Evolutionary conservation across 1,140 invertebrate species (phyloP), one percentile per base, ranked within the genome.

Genomic region (Ostrea edulis): DNA sequence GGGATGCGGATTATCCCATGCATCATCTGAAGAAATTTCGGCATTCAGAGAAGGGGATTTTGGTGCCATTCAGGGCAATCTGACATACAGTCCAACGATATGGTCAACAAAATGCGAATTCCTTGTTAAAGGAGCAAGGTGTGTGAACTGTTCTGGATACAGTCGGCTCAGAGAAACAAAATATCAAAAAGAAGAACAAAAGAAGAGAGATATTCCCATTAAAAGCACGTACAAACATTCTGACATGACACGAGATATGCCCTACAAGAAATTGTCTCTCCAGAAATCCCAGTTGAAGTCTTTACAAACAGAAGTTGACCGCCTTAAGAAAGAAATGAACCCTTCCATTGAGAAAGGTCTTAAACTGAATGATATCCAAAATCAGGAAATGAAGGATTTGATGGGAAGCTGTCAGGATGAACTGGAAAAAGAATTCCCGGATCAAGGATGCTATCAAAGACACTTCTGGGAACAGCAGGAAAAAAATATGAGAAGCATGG

Each of bases 31-130:
- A 35, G 53, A 55, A 35, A 25, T 85, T 62, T 58, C n/a, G 8
- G 85, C 62, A 44, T 86, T 52, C 35, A 20, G 85, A 25, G 85
- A 86, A 52, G 65, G 85, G 20, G 85, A 86, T 54, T 86, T 86
- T 55, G 62, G 85, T 52, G 85, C 85, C 20, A 44, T 68, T 51
- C 44, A 86, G 58, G 85, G 85, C 20, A 52, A 68, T 54, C 5
- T 71, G 20, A 11, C 51, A 8, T 86, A 86, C n/a, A 86, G 17
- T 54, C 77, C 85, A 52, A 86, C 85, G 8, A 71, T 86, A 35
- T 29, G 85, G 29, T 29, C 62, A 52, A 11, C 65, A 7, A 20
- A 86, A 25, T 86, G 85, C 52, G 44, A 35, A 20, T 51, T 86
- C 17, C 8, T 86, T 8, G 25, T 86, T 44, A 8, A 71, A 17